phyloP scores from a whole-genome alignment of 30 jellyfish, hydroid and myxozoan genomes.

The Hydra vulgaris region DNA sequence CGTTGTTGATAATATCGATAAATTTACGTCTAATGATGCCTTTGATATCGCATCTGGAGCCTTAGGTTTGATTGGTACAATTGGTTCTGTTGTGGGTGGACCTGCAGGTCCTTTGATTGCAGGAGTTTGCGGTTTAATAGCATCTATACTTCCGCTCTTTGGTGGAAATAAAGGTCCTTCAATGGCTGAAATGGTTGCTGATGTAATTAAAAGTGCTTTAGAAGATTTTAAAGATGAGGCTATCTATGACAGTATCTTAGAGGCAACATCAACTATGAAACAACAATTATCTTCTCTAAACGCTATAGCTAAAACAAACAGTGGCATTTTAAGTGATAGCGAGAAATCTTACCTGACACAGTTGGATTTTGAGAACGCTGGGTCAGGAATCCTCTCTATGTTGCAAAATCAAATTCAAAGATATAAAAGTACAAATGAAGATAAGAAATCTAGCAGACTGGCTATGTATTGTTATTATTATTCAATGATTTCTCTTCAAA shows the following conservation, averaged over 20 bases:
- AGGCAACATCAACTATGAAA: neutral
- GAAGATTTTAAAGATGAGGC: constrained; percentile 7
- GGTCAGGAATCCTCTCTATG: neutral
- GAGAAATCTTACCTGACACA: constrained; percentile 1
- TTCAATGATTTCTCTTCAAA: constrained; percentile 5
- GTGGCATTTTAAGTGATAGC: constrained; percentile 2
- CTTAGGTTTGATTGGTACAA: constrained; percentile 1
- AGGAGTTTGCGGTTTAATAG: constrained; percentile 8
- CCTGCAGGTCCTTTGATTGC: constrained; percentile 13
- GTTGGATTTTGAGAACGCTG: constrained; percentile 6
- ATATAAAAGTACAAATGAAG: neutral
- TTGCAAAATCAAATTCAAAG: constrained; percentile 3
- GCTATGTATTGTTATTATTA: constrained; percentile 3
- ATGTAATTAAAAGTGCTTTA: neutral
- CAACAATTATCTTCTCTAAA: neutral
- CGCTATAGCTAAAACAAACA: neutral
- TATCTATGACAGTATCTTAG: neutral
- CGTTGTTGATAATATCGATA: neutral
- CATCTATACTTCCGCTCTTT: constrained; percentile 7
- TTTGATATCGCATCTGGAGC: constrained; percentile 8
- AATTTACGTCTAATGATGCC: constrained; percentile 6
- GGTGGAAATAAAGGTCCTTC: constrained; percentile 7
- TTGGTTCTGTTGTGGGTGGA: constrained; percentile 12
- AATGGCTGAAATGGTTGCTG: neutral
- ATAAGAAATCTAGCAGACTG: neutral